Evolutionary conservation across 2,888 invertebrate species (phyloP).

Genomic region (Xylophagus ater): DNA sequence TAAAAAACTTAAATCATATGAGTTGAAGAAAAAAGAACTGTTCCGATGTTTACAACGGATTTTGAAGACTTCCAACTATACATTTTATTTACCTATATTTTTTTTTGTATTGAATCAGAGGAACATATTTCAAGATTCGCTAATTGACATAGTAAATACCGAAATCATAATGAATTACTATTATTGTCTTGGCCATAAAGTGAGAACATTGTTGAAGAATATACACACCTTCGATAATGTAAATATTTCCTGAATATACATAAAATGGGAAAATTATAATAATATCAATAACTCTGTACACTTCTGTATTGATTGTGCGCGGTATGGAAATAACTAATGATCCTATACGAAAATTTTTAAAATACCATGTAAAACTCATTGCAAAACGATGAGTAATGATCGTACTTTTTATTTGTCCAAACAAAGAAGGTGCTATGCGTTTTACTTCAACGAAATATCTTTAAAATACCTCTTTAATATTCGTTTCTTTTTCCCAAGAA

Average conservation of each 20-base stretch:
- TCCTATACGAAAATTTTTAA: neutral
- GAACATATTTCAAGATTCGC: conserved; percentile 35
- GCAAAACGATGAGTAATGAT: neutral
- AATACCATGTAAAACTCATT: too few relatives aligned
- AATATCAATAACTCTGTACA: neutral
- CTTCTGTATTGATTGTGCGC: neutral
- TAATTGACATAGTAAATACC: conserved; percentile 36
- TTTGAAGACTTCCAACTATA: conserved; percentile 11
- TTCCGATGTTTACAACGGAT: conserved; percentile 4
- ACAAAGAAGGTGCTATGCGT: conserved; percentile 5
- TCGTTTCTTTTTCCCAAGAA: too few relatives aligned
- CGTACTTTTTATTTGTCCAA: neutral
- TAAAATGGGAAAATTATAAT: neutral
- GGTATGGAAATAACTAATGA: neutral
- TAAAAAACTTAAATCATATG: too few relatives aligned
- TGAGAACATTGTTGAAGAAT: too few relatives aligned
- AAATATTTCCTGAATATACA: too few relatives aligned
- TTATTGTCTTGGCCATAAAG: conserved; percentile 1
- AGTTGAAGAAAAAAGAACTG: conserved; percentile 7
- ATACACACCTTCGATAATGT: too few relatives aligned
- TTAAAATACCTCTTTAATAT: neutral
- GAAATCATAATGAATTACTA: conserved; percentile 9
- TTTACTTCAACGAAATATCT: neutral
- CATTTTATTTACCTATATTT: conserved; percentile 11
- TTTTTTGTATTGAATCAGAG: conserved; percentile 2